Base-by-base conservation (phyloP, 37 sponge, comb jelly and placozoan species). In the Mnemiopsis leidyi region DNA sequence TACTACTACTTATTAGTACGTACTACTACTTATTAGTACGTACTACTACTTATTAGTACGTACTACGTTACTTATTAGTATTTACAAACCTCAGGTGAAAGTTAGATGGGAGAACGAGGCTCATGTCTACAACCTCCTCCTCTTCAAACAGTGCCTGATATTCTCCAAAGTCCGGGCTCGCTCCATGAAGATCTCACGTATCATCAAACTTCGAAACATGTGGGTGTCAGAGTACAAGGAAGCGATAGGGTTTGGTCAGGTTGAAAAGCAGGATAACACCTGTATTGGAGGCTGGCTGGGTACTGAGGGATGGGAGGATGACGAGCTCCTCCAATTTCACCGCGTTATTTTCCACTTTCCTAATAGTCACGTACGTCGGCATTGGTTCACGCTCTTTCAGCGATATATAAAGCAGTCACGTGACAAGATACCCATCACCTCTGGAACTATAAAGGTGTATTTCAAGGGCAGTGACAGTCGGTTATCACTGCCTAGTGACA, bases 381-480 rank as follows among this genome's bases (percentile, higher is more conserved):
- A 85, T 61, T 85, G 90, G 90, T 85, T 85, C 3, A 40, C 90
- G 2, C 28, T 85, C 48, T 9, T 85, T 18, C 40, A 40, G 90
- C 39, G 90, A 13, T 40, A 85, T 37, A 85, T 85, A 28, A 38
- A 85, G 2, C 90, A 85, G 24, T 85, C 90, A 2, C 90, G 90
- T 21, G 90, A 85, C 24, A 40, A 40, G 61, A 38, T 28, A 9
- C 36, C 61, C 90, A 29, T 38, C 0, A 85, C 61, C 16, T 77
- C 79, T 16, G 90, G 90, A 29, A 40, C 90, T 40, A 85, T 85
- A 9, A 28, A 85, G 90, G 90, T 85, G 61, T 85, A 85, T 26
- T 85, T 85, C 48, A 85, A 85, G 90, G 90, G 90, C 28, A 85
- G 90, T 85, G 90, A 85, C 61, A 85, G 90, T 23, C 18, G n/a